phyloP scores from a whole-genome alignment of 2,797 vertebrate species.

The Buphagus erythrorhynchus region DNA sequence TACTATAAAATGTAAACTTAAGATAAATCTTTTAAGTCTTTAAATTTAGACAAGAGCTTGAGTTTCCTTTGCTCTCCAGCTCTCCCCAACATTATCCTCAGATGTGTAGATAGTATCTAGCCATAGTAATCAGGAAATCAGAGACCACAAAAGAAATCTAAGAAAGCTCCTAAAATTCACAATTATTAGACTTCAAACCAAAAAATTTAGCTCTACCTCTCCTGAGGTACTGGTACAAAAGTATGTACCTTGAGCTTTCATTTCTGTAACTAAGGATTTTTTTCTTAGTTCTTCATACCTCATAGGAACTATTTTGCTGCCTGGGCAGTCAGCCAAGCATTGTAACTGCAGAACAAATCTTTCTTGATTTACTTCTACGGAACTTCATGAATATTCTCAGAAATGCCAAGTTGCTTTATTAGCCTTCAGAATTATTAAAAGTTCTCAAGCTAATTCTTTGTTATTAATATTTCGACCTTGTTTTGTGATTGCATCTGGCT shows the following conservation, averaged over 20 bases:
- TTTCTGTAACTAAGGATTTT: neutral
- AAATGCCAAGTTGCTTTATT: conserved; percentile 26
- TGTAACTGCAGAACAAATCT: conserved; percentile 15
- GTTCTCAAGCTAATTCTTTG: neutral
- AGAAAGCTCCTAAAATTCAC: neutral
- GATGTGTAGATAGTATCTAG: neutral
- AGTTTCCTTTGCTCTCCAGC: neutral
- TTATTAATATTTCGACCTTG: conserved; percentile 35
- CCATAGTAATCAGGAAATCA: neutral
- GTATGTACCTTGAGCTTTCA: neutral
- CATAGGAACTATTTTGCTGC: neutral
- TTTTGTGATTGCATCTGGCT: conserved; percentile 23
- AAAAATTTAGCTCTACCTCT: neutral
- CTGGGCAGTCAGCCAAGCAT: conserved; percentile 35
- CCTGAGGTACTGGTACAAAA: neutral
- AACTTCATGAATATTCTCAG: conserved; percentile 18
- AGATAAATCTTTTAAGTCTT: neutral
- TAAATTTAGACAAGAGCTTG: neutral
- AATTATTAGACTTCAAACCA: neutral
- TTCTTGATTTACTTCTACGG: conserved; percentile 25
- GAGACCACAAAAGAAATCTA: neutral
- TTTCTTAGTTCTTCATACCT: neutral
- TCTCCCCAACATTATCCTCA: neutral
- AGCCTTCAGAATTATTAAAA: conserved; percentile 39
- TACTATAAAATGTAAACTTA: neutral